phyloP scores from a whole-genome alignment of 2,888 invertebrate species.

The Lepetodrilus schrolli region DNA sequence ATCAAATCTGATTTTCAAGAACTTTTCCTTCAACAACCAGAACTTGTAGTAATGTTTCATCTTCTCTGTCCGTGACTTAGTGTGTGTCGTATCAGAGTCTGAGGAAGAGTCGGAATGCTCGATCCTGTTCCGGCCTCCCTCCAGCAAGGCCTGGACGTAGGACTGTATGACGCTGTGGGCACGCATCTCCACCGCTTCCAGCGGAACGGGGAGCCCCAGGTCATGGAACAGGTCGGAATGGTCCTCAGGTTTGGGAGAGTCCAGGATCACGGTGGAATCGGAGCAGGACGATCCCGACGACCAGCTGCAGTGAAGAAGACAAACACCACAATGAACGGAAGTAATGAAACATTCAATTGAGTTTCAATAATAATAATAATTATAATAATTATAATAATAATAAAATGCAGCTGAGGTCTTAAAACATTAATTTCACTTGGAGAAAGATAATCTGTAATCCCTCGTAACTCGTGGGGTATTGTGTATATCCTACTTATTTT shows the following conservation, averaged over 20 bases:
- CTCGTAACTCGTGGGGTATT: too few species aligned
- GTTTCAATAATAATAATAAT: background rate
- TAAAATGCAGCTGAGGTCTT: too few species aligned
- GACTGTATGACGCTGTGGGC: conserved; percentile 48
- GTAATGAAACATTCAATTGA: background rate
- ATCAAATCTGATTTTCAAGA: conserved; percentile 91
- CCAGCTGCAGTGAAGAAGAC: conserved; percentile 40
- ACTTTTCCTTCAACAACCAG: conserved; percentile 80
- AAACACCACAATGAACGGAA: background rate
- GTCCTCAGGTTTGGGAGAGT: conserved; percentile 64
- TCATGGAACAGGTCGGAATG: conserved; percentile 31
- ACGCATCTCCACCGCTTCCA: conserved; percentile 1
- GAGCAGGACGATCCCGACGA: conserved; percentile 71
- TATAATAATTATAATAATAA: too few species aligned
- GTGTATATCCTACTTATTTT: too few species aligned
- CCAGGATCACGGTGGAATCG: conserved; percentile 74
- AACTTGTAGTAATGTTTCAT: conserved; percentile 84
- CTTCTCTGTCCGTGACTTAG: conserved; percentile 67
- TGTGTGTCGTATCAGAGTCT: conserved; percentile 62
- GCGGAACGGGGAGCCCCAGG: background rate
- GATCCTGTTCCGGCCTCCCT: conserved; percentile 44
- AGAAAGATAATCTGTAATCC: too few species aligned
- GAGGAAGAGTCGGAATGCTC: conserved; percentile 48
- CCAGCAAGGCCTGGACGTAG: conserved; percentile 60
- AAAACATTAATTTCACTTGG: too few species aligned